Evolutionary conservation across 2,888 invertebrate genomes (phyloP), one percentile per base, ranked within the genome.

Genomic region (Nipponacmea schrenckii): DNA sequence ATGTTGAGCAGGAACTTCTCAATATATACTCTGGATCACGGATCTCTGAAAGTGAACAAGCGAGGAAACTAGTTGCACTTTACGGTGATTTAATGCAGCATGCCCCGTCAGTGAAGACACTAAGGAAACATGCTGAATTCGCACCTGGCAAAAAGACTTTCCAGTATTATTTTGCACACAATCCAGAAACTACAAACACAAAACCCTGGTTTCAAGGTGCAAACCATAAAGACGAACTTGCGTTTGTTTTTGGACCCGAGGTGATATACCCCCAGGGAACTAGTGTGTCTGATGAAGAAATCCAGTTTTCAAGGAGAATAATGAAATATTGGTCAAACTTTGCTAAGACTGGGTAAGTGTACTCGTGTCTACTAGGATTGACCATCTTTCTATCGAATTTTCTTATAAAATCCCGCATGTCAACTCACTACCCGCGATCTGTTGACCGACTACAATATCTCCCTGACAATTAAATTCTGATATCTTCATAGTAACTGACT

Each of bases 241-340:
- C 62, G 26, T 72, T 70, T 24, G 68, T 74, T 20, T 74, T 74
- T 27, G 5, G 94, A 94, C 83, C n/a, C 12, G 26, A 50, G 24
- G 50, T 69, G 20, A 56, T 8, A 1, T 56, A 56, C 14, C 39
- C 39, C 10, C 39, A 10, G 10, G 8, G 39, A 39, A 17, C 1
- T 0, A 20, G 20, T 8, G 20, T 24, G 12, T 24, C 64, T 0
- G 46, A 64, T 48, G 44, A 26, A 10, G 96, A 97, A 89, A 92
- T 93, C 39, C 93, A 94, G 80, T 92, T 97, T 80, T 94, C 95
- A 85, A 93, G 92, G 87, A 91, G 94, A 77, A 93, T 96, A 88
- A 96, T 97, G 95, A 92, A 93, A 87, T 96, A 96, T 89, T 97
- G 96, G 96, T 94, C 96, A 2, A 96, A 96, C 89, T 97, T 97